Evolutionary conservation across 2,888 invertebrate species (phyloP).

Genomic region (Zaprionus obscuricornis): DNA sequence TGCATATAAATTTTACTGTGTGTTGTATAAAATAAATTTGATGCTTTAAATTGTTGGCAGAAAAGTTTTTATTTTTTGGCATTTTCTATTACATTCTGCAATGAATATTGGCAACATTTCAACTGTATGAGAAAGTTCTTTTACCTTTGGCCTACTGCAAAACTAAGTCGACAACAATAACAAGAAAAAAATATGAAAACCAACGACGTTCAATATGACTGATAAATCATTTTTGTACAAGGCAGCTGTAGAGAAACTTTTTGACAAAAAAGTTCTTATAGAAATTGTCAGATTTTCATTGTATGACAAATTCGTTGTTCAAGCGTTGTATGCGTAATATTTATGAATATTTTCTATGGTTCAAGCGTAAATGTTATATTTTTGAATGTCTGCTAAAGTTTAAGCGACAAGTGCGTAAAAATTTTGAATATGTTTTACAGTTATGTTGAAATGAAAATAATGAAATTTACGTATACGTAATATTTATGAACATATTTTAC

Average conservation of each 20-base stretch:
- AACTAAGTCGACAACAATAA: constrained; percentile 34
- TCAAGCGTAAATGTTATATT: no score
- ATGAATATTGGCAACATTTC: constrained; percentile 71
- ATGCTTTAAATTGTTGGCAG: constrained; percentile 46
- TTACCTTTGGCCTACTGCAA: constrained; percentile 71
- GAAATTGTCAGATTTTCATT: constrained; percentile 2
- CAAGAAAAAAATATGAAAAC: constrained; percentile 26
- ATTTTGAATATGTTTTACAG: no score
- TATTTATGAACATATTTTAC: no score
- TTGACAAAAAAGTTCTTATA: no score
- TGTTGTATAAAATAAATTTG: constrained; percentile 5
- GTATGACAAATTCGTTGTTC: no score
- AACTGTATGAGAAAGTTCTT: constrained; percentile 64
- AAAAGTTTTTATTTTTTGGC: constrained; percentile 24
- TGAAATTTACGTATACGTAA: no score
- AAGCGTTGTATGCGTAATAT: no score
- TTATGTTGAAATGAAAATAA: no score
- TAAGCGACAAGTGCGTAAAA: no score
- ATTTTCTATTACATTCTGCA: background rate
- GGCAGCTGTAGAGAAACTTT: no score
- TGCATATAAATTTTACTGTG: background rate
- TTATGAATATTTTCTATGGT: no score
- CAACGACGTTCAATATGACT: constrained; percentile 55
- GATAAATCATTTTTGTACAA: constrained; percentile 49
- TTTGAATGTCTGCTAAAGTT: no score